A percentile compares a stretch with the other conserved stretches of the same genome.
These are phyloP conservation scores for Heliconius charithonia DNA, from an alignment of 2,888 invertebrate genomes.

Conservation along the genomic window DNA sequence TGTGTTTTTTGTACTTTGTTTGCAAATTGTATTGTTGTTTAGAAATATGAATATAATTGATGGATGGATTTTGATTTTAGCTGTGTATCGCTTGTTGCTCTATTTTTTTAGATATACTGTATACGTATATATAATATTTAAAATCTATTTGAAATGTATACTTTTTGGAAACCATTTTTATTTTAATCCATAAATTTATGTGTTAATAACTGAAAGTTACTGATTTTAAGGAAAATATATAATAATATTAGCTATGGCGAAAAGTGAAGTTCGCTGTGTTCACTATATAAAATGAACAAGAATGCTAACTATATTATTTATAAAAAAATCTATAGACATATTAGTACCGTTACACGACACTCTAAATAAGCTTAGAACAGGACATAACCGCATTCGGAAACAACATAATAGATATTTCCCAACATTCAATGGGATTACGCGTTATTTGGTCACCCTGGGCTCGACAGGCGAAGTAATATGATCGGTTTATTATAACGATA, in stretches of 20 bases:
- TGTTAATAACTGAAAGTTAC: no score
- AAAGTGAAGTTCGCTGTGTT: neutral
- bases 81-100: neutral
- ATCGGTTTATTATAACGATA: conserved; percentile 81
- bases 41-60: conserved; percentile 22
- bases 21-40: conserved; percentile 15
- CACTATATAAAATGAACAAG: neutral
- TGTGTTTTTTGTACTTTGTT: conserved; percentile 22
- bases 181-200: no score
- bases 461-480: conserved; percentile 72
- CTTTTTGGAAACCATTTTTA: no score
- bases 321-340: neutral
- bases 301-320: neutral
- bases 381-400: conserved; percentile 55
- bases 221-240: no score
- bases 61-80: neutral
- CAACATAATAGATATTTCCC: conserved; percentile 59
- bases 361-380: conserved; percentile 48
- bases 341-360: conserved; percentile 36
- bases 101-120: no score
- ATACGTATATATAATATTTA: neutral
- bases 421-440: conserved; percentile 68
- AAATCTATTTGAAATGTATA: no score
- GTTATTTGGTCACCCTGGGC: conserved; percentile 71
- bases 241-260: no score